These are phyloP conservation scores for Julus scanicus DNA, from an alignment of 2,888 invertebrate genomes.

Conservation along the genomic window DNA sequence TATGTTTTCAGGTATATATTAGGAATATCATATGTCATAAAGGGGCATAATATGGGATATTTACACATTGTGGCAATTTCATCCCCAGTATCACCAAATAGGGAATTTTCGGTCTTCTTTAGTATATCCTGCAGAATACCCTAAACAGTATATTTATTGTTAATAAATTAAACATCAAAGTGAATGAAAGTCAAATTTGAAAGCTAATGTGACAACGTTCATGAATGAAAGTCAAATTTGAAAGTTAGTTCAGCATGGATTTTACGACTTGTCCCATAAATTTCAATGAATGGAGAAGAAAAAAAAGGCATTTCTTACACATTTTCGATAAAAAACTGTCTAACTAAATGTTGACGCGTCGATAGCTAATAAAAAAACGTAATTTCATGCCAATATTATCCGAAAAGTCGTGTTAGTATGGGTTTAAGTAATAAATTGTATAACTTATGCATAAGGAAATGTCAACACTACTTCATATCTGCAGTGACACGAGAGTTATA, in stretches of 20 bases:
- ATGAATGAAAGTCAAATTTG: too few relatives aligned
- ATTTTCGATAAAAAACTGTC: neutral
- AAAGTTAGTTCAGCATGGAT: too few relatives aligned
- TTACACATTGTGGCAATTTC: too few relatives aligned
- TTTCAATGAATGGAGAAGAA: neutral
- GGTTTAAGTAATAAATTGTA: neutral
- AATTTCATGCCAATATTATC: neutral
- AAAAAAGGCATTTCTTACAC: too few relatives aligned
- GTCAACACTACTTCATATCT: neutral
- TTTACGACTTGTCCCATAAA: conserved; percentile 14
- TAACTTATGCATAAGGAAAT: too few relatives aligned
- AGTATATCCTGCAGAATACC: neutral
- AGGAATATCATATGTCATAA: too few relatives aligned
- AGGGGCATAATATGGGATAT: too few relatives aligned
- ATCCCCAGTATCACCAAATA: too few relatives aligned
- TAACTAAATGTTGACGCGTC: conserved; percentile 9
- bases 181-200: neutral
- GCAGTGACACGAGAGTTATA: neutral
- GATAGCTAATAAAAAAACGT: neutral
- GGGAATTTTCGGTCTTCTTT: too few relatives aligned
- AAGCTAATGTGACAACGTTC: neutral
- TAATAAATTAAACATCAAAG: neutral
- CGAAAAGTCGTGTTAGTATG: neutral
- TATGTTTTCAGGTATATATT: too few relatives aligned
- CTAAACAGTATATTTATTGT: neutral